phyloP scores from a whole-genome alignment of 2,113 vertebrate species.

The Hirundichthys speculiger region DNA sequence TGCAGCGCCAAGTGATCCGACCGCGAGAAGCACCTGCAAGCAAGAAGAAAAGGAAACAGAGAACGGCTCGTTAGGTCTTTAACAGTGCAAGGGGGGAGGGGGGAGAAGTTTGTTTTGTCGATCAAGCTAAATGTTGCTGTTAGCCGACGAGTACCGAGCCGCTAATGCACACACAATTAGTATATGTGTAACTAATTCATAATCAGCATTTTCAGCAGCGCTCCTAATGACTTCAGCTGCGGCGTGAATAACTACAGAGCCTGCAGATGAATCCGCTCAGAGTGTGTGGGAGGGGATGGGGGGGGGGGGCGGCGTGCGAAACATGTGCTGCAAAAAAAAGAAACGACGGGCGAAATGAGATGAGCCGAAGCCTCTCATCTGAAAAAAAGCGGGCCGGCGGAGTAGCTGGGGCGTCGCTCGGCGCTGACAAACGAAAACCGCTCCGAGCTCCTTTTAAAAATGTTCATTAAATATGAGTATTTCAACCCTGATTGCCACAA shows the following conservation, averaged over 20 bases:
- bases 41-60: conserved; percentile 40
- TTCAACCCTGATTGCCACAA: conserved; percentile 45
- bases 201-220: conserved; percentile 73
- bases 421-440: conserved; percentile 26
- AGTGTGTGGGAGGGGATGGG: neutral
- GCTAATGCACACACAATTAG: conserved; percentile 74
- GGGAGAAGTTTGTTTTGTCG: conserved; percentile 68
- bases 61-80: conserved; percentile 61
- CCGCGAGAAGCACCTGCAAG: conserved; percentile 96
- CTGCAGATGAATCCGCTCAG: conserved; percentile 66
- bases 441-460: conserved; percentile 20
- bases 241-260: conserved; percentile 62
- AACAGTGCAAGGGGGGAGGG: conserved; percentile 30
- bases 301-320: conserved; percentile 28
- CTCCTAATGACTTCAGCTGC: conserved; percentile 75
- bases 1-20: conserved; percentile 98
- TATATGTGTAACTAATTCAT: conserved; percentile 75
- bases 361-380: conserved; percentile 53
- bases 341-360: conserved; percentile 55
- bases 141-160: conserved; percentile 66
- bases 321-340: conserved; percentile 66
- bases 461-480: conserved; percentile 32
- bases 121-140: conserved; percentile 71
- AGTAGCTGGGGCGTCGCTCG: conserved; percentile 27
- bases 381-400: conserved; percentile 38